Evolutionary conservation across 2,888 invertebrate genomes (phyloP).

Genomic region (Thumatha senex): DNA sequence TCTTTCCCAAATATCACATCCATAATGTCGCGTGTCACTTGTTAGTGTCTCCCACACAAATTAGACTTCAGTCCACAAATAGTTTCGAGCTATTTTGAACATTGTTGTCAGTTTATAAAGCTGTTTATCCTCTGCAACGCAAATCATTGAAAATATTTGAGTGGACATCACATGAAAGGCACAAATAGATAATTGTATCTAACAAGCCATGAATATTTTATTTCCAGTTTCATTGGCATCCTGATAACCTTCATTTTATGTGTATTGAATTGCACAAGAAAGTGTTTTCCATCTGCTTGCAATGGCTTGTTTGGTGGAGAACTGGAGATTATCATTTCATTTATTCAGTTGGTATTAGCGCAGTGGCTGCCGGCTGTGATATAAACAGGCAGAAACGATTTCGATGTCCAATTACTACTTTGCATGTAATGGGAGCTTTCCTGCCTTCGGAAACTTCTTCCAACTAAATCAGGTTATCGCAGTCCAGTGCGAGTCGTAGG

Average conservation of each 20-base stretch:
- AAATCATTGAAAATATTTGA: slow-evolving; percentile 25
- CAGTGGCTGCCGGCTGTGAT: too few species aligned
- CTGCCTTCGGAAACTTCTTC: too few species aligned
- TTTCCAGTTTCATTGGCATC: slow-evolving; percentile 22
- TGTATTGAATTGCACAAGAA: slow-evolving; percentile 5
- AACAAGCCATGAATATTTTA: slow-evolving; percentile 52
- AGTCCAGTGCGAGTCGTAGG: too few species aligned
- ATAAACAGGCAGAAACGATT: too few species aligned
- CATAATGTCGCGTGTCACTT: slow-evolving; percentile 19
- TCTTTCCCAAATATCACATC: slow-evolving; percentile 22
- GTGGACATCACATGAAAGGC: slow-evolving; percentile 32
- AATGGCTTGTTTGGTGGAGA: too few species aligned
- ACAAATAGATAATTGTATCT: slow-evolving; percentile 40
- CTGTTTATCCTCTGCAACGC: slow-evolving; percentile 17
- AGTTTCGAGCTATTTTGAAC: slow-evolving; percentile 25
- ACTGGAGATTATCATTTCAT: too few species aligned
- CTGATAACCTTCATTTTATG: slow-evolving; percentile 6
- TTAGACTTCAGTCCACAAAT: slow-evolving; percentile 15
- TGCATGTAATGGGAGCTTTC: too few species aligned
- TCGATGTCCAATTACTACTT: too few species aligned
- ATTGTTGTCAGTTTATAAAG: slow-evolving; percentile 24
- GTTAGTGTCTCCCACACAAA: slow-evolving; percentile 29
- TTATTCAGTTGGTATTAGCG: too few species aligned
- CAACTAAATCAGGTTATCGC: too few species aligned
- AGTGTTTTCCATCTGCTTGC: neutral